Evolutionary conservation across 2,888 invertebrate genomes (phyloP), one percentile per base, ranked within the genome.

Genomic region (Notodonta ziczac): DNA sequence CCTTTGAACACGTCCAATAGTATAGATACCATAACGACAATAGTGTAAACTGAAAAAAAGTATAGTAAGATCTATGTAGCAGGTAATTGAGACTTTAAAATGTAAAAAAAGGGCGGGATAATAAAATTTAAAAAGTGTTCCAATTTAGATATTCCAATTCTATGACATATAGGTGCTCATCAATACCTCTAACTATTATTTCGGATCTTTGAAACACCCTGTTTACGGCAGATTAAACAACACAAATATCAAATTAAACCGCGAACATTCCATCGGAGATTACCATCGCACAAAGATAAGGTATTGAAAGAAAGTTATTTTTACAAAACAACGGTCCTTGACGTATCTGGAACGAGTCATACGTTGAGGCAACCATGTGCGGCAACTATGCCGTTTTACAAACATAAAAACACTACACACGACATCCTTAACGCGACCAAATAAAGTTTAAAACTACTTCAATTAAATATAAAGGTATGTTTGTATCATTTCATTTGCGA

Each of bases 271-370:
- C 54, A 39, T 39, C 14, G 3, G 7, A 54, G 54, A 54, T 54
- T 54, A 54, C 14, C 54, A 54, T 54, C 53, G 35, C 35, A 51
- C 24, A 44, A 56, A 65, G 61, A 56, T 54, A 54, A 78, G 75
- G 78, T 78, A 84, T 78, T 76, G 81, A 83, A 89, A 87, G 86
- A 87, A 89, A 87, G 86, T 54, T 16, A 16, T 83, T 78, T 86
- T 87, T 86, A 82, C 85, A 81, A 87, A 84, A 84, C 78, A 80
- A 75, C 74, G 76, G 87, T 89, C 91, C 91, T 91, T 91, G 91
- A 91, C 89, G 88, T 81, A 89, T 86, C 88, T 89, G 83, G 87
- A 85, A 83, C 87, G 72, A 76, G 79, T 78, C 81, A 79, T 74
- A 78, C 74, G 73, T 76, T 86, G 85, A 81, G 80, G 85, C 82